phyloP scores from a whole-genome alignment of 2,113 vertebrate species.

The Polypterus bichir region DNA sequence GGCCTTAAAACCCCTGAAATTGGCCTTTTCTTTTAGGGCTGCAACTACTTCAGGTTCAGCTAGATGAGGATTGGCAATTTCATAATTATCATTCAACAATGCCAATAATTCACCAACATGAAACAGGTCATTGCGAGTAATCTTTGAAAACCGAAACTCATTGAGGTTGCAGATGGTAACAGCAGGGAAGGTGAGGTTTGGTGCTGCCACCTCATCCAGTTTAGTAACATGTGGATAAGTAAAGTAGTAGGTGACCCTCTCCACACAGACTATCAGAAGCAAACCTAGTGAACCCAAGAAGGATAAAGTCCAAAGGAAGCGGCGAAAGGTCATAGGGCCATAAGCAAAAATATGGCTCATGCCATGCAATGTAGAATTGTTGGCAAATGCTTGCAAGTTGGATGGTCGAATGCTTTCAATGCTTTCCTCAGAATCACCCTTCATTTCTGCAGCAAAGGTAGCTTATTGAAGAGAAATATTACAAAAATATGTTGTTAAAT shows the following conservation, averaged over 20 bases:
- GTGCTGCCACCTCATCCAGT: constrained; percentile 59
- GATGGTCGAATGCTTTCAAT: constrained; percentile 53
- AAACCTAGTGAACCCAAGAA: constrained; percentile 65
- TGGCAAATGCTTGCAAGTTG: constrained; percentile 67
- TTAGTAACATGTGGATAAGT: constrained; percentile 64
- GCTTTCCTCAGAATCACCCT: constrained; percentile 60
- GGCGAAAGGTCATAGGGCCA: constrained; percentile 65
- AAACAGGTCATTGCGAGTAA: constrained; percentile 73
- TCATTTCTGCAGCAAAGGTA: constrained; percentile 44
- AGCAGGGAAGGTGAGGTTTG: constrained; percentile 73
- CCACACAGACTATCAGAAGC: constrained; percentile 63
- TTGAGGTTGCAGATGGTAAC: constrained; percentile 81
- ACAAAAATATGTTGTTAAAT: constrained; percentile 26
- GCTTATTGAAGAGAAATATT: constrained; percentile 38
- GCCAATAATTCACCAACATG: constrained; percentile 72
- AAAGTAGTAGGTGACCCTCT: constrained; percentile 67
- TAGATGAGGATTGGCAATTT: constrained; percentile 62
- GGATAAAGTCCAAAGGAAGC: constrained; percentile 63
- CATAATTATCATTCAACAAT: constrained; percentile 63
- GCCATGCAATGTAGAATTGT: constrained; percentile 70
- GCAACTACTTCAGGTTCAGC: constrained; percentile 64
- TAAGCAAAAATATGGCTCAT: constrained; percentile 75
- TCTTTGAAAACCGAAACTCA: constrained; percentile 71
- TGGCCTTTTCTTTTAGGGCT: constrained; percentile 65
- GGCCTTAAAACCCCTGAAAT: constrained; percentile 71